phyloP scores from a whole-genome alignment of 2,888 invertebrate genomes.

The Stramonita haemastoma region DNA sequence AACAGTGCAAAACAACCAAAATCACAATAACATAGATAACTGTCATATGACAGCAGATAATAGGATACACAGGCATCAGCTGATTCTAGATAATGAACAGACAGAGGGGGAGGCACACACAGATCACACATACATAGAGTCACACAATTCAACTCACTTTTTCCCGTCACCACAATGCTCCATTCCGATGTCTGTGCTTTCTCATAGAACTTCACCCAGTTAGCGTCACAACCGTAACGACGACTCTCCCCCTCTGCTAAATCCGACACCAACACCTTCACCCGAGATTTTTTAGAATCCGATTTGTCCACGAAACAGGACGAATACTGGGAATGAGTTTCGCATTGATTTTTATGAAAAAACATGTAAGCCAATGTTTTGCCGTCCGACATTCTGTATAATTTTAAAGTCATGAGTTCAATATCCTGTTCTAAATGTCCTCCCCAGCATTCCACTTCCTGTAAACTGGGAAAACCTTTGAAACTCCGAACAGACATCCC shows the following conservation, averaged over 20 bases:
- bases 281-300: too few species aligned
- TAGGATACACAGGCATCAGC: too few species aligned
- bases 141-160: background rate
- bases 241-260: too few species aligned
- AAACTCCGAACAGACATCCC: slow-evolving; percentile 5
- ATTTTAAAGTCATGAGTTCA: background rate
- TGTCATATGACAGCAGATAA: too few species aligned
- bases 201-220: too few species aligned
- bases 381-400: background rate
- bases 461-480: slow-evolving; percentile 12
- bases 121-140: background rate
- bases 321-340: too few species aligned
- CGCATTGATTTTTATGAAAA: background rate
- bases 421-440: background rate
- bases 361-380: background rate
- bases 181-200: too few species aligned
- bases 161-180: background rate
- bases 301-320: too few species aligned
- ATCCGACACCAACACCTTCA: too few species aligned
- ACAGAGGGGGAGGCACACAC: background rate
- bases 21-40: too few species aligned
- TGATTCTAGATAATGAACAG: too few species aligned
- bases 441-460: slow-evolving; percentile 34
- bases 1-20: background rate
- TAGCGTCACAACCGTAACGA: too few species aligned